Conservation (phyloP, 1,140 invertebrate genomes). For the Eueides isabella region DNA sequence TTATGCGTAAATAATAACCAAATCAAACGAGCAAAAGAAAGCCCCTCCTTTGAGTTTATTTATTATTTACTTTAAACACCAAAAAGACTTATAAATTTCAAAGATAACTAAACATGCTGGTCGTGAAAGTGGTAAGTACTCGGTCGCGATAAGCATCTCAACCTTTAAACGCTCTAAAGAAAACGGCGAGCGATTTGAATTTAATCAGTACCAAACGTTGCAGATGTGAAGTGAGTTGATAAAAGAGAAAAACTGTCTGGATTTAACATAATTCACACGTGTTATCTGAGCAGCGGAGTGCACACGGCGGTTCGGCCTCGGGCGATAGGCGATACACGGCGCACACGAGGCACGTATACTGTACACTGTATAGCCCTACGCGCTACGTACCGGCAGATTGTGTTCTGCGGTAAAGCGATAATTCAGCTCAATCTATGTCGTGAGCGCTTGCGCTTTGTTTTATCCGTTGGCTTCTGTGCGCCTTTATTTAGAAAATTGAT, state of each 20-base stretch:
- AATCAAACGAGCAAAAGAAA: slow-evolving; percentile 15
- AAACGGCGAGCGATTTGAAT: slow-evolving; percentile 53
- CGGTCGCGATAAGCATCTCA: slow-evolving; percentile 50
- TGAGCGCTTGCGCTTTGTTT: slow-evolving; percentile 80
- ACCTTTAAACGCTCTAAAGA: slow-evolving; percentile 53
- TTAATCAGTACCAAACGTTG: slow-evolving; percentile 70
- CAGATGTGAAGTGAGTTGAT: slow-evolving; percentile 74
- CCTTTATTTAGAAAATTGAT: slow-evolving; percentile 83
- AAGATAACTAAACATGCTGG: slow-evolving; percentile 48
- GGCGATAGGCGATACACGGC: slow-evolving; percentile 52
- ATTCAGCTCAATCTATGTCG: slow-evolving; percentile 82
- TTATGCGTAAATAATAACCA: slow-evolving; percentile 22
- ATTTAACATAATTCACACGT: slow-evolving; percentile 78
- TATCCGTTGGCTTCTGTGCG: slow-evolving; percentile 79
- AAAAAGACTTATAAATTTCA: slow-evolving; percentile 40
- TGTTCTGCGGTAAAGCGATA: slow-evolving; percentile 82
- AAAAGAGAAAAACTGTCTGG: slow-evolving; percentile 73
- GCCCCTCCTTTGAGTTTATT: slow-evolving; percentile 13
- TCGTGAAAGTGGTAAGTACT: slow-evolving; percentile 52
- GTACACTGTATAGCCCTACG: background rate
- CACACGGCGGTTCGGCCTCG: slow-evolving; percentile 53
- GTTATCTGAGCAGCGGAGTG: slow-evolving; percentile 70
- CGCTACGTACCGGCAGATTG: slow-evolving; percentile 58
- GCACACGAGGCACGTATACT: slow-evolving; percentile 36
- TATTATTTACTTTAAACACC: slow-evolving; percentile 56